These are phyloP conservation scores for Microplitis mediator DNA, from an alignment of 1,140 invertebrate genomes.

Conservation along the genomic window DNA sequence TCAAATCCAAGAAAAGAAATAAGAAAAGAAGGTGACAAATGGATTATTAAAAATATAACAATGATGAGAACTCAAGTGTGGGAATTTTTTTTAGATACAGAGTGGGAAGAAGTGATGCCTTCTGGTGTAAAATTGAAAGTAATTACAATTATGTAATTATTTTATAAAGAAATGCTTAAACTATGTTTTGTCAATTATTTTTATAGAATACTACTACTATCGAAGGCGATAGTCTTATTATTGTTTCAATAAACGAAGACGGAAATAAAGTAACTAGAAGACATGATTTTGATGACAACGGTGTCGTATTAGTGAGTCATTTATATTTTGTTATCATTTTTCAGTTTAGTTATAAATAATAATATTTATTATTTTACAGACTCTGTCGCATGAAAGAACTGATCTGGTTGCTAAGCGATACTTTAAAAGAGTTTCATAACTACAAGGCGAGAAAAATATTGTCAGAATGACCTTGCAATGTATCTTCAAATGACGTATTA, in stretches of 20 bases:
- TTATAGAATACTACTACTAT: slow-evolving; percentile 64
- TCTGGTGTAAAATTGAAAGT: slow-evolving; percentile 52
- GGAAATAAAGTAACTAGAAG: slow-evolving; percentile 61
- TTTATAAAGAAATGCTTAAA: too few relatives aligned
- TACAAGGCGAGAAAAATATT: too few relatives aligned
- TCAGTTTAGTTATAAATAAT: background rate
- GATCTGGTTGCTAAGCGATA: slow-evolving; percentile 48
- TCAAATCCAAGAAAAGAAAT: slow-evolving; percentile 68
- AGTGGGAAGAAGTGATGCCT: slow-evolving; percentile 55
- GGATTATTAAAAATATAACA: slow-evolving; percentile 66
- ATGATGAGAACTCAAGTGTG: slow-evolving; percentile 47
- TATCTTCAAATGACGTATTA: too few relatives aligned
- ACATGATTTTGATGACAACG: slow-evolving; percentile 65
- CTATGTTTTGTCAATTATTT: background rate
- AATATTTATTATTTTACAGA: slow-evolving; percentile 39
- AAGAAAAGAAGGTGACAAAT: slow-evolving; percentile 61
- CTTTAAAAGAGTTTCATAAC: slow-evolving; percentile 37
- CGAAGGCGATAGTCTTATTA: slow-evolving; percentile 63
- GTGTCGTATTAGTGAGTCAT: slow-evolving; percentile 65
- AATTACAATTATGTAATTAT: background rate
- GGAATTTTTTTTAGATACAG: slow-evolving; percentile 47
- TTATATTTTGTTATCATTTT: background rate
- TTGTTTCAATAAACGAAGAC: slow-evolving; percentile 60
- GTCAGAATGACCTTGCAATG: too few relatives aligned
- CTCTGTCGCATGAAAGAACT: slow-evolving; percentile 47